Conservation (phyloP, 2,797 vertebrate species). For the Odontamblyopus rebecca region DNA sequence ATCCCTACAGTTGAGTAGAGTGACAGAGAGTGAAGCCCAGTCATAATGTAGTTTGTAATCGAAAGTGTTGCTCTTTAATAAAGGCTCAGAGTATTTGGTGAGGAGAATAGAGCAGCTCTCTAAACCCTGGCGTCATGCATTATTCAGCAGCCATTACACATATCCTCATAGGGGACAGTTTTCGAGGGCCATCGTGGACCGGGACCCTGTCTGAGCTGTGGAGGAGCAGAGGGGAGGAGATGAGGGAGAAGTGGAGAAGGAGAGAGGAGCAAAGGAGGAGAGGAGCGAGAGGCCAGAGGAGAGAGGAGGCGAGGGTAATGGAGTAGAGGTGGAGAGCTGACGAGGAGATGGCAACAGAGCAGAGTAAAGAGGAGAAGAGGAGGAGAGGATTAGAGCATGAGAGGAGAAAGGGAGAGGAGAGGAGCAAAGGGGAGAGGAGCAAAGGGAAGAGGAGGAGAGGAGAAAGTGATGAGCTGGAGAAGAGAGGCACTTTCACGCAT, state of each 20-base stretch:
- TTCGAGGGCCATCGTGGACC: slow-evolving; percentile 73
- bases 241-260: not conserved
- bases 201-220: slow-evolving; percentile 41
- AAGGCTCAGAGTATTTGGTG: slow-evolving; percentile 77
- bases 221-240: slow-evolving; percentile 36
- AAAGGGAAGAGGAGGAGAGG: slow-evolving; percentile 22
- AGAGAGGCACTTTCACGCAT: not conserved
- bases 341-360: no score
- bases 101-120: slow-evolving; percentile 80
- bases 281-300: slow-evolving; percentile 23
- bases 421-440: no score
- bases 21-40: slow-evolving; percentile 57
- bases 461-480: slow-evolving; percentile 37
- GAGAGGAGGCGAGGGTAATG: slow-evolving; percentile 22
- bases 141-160: slow-evolving; percentile 80
- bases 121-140: slow-evolving; percentile 78
- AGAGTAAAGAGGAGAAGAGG: slow-evolving; percentile 15
- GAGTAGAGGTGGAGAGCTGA: slow-evolving; percentile 1
- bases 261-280: not conserved
- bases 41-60: slow-evolving; percentile 80
- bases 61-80: slow-evolving; percentile 81
- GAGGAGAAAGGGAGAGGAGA: slow-evolving; percentile 20
- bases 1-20: not conserved
- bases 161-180: slow-evolving; percentile 76
- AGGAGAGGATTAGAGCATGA: not conserved